These are phyloP conservation scores for Athalia rosae DNA, from an alignment of 2,888 invertebrate genomes.

Conservation along the genomic window DNA sequence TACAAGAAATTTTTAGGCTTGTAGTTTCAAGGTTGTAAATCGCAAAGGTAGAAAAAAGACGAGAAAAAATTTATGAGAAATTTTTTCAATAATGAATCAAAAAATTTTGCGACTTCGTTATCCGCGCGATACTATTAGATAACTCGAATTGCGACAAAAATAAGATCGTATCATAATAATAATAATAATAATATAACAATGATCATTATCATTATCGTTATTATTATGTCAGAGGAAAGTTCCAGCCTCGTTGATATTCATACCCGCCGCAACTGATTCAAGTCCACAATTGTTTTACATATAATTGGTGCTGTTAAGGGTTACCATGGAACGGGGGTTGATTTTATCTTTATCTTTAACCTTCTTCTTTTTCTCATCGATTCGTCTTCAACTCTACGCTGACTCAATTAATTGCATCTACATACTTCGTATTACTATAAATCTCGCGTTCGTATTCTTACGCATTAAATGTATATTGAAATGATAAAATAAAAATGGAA, in stretches of 20 bases:
- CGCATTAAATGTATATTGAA: no score
- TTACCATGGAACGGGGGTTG: not conserved
- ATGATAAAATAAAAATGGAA: no score
- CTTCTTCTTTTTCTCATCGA: constrained; percentile 12
- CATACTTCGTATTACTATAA: no score
- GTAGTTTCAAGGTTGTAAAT: not conserved
- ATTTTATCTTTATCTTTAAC: not conserved
- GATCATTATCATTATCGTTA: no score
- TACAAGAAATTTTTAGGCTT: not conserved
- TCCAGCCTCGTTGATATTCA: no score
- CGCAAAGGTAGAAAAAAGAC: not conserved
- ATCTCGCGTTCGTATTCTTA: no score
- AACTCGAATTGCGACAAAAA: constrained; percentile 9
- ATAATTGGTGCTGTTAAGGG: constrained; percentile 10
- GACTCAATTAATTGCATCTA: no score
- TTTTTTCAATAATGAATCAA: not conserved
- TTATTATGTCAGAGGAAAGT: no score
- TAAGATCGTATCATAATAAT: not conserved
- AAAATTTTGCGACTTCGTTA: not conserved
- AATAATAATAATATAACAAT: no score
- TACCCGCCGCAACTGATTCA: no score
- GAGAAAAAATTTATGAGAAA: not conserved
- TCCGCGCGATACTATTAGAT: not conserved
- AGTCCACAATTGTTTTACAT: constrained; percentile 12
- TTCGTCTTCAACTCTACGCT: not conserved